phyloP scores from a whole-genome alignment of 2,888 invertebrate species.

The Orchesellides sinensis region DNA sequence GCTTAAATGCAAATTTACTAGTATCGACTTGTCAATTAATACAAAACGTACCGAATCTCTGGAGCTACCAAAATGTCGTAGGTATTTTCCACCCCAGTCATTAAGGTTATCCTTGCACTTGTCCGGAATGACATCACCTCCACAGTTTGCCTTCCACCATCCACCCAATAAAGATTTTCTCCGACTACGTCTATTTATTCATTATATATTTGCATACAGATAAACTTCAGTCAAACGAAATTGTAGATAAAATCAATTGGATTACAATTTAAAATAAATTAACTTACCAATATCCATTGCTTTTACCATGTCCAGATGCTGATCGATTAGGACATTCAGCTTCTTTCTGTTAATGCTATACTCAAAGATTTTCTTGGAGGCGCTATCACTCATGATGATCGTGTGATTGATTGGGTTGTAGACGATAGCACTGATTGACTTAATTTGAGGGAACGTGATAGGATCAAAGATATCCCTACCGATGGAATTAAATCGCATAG shows the following conservation, averaged over 20 bases:
- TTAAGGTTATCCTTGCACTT: conserved; percentile 80
- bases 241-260: neutral
- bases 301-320: conserved; percentile 79
- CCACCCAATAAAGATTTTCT: conserved; percentile 86
- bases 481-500: conserved; percentile 75
- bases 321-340: conserved; percentile 76
- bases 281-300: conserved; percentile 82
- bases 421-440: conserved; percentile 82
- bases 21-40: too few relatives aligned
- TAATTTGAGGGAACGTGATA: conserved; percentile 68
- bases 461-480: conserved; percentile 76
- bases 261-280: too few relatives aligned
- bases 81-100: conserved; percentile 80
- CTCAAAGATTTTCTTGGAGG: conserved; percentile 78
- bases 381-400: conserved; percentile 79
- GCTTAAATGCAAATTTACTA: too few relatives aligned
- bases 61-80: conserved; percentile 84
- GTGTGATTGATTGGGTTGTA: conserved; percentile 80
- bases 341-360: conserved; percentile 76
- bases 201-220: neutral
- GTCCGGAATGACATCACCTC: conserved; percentile 83
- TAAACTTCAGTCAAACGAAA: neutral
- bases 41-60: conserved; percentile 81
- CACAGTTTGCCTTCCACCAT: conserved; percentile 81
- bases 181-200: conserved; percentile 82